Base-by-base conservation (phyloP, 2,888 invertebrate species). In the Cacoxenus indagator region DNA sequence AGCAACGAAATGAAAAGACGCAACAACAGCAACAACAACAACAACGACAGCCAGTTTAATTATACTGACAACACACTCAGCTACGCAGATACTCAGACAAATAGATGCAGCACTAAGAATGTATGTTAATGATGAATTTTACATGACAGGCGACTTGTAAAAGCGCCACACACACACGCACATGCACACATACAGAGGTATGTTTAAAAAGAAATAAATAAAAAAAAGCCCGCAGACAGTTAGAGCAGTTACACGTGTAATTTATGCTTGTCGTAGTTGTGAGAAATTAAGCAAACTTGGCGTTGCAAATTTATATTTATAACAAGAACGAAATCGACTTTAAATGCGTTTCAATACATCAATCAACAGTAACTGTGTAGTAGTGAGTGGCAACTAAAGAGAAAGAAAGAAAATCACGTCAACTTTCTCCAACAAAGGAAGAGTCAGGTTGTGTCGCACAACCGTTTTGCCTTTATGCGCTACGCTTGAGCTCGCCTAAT, bases 41-140 rank as follows among this genome's bases (percentile, higher is more conserved):
- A 24, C 65, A 31, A 45, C 48, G 48, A 61, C 62, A 62, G 67
- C 24, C 37, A 17, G 24, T 54, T 37, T 67, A 67, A 67, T 67
- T 67, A n/a, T n/a, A 67, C 62, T 59, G 29, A 17, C 59, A 22
- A 51, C 48, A 17, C 5, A 1, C 48, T 17, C 6, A 48, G 1
- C 8, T 29, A 26, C 31, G 29, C 64, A 37, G 37, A 37, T 26
- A 48, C 29, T 17, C 19, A 19, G 19, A 51, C 37, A 37, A 11
- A 5, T 22, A 51, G 4, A 51, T 3, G 51, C 51, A 27, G 51
- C n/a, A 27, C 14, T 46, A 48, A 48, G 51, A 67, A 67, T 61
- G 48, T 67, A 64, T 67, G 67, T 62, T 67, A 67, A 67, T 67
- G 37, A 67, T 67, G 67, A 67, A 64, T 64, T 46, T 64, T 37